These are phyloP conservation scores for Spisula subtruncata DNA, from an alignment of 2,888 invertebrate species.

Conservation along the genomic window DNA sequence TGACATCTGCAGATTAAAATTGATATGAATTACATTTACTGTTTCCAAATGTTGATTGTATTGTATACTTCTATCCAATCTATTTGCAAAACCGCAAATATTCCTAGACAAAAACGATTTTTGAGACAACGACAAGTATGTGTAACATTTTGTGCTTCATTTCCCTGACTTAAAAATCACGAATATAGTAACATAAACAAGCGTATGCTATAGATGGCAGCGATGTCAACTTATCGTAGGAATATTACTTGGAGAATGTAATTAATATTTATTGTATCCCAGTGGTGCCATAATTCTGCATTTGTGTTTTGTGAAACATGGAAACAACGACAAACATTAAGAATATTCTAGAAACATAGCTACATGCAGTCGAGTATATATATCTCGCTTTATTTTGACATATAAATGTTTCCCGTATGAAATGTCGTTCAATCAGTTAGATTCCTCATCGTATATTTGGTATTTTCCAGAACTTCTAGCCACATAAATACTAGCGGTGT, in stretches of 20 bases:
- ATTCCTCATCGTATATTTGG: background rate
- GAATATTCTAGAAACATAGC: background rate
- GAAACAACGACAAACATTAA: background rate
- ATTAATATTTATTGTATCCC: background rate
- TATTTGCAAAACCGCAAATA: too few relatives aligned
- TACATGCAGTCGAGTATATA: background rate
- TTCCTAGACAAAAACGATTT: too few relatives aligned
- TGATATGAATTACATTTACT: too few relatives aligned
- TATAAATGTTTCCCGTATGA: too few relatives aligned
- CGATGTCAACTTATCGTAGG: background rate
- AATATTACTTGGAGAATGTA: slow-evolving; percentile 1
- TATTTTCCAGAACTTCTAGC: too few relatives aligned
- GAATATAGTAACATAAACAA: background rate
- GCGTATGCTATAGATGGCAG: background rate
- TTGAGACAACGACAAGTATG: background rate
- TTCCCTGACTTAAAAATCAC: background rate
- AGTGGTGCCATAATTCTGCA: too few relatives aligned
- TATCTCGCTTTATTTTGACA: too few relatives aligned
- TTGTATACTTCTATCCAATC: too few relatives aligned
- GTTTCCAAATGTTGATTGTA: too few relatives aligned
- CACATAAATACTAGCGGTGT: background rate
- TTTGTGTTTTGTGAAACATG: slow-evolving; percentile 7
- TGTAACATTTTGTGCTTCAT: too few relatives aligned
- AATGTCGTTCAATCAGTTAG: too few relatives aligned
- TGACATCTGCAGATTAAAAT: too few relatives aligned